Evolutionary conservation across 2,113 vertebrate species (phyloP).

Genomic region (Condylura cristata): DNA sequence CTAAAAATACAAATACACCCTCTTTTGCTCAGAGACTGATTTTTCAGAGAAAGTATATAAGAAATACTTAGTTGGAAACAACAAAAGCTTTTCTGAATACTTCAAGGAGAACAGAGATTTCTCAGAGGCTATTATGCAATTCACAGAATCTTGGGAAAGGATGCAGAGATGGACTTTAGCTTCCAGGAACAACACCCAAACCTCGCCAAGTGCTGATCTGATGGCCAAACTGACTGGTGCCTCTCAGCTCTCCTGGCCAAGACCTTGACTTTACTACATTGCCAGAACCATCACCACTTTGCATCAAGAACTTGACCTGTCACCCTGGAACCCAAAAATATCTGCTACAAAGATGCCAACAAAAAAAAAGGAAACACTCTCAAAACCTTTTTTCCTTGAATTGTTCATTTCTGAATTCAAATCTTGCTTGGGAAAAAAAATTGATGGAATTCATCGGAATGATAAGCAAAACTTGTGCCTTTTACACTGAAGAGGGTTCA

Average conservation of each 20-base stretch:
- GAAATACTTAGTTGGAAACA: background rate
- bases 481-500: background rate
- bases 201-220: background rate
- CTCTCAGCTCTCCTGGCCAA: background rate
- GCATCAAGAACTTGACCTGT: background rate
- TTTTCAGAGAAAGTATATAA: background rate
- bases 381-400: background rate
- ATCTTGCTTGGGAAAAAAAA: background rate
- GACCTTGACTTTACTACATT: background rate
- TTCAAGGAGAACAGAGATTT: background rate
- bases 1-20: background rate
- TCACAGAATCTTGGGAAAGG: background rate
- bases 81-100: background rate
- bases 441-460: background rate
- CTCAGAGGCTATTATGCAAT: background rate
- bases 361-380: background rate
- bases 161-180: background rate
- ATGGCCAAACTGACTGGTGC: background rate
- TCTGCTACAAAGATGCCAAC: background rate
- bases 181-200: slow-evolving; percentile 7
- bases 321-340: background rate
- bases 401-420: background rate
- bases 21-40: background rate
- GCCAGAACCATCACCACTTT: background rate
- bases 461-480: background rate